Conservation (phyloP, 2,888 invertebrate species). For the Noctua comes region DNA sequence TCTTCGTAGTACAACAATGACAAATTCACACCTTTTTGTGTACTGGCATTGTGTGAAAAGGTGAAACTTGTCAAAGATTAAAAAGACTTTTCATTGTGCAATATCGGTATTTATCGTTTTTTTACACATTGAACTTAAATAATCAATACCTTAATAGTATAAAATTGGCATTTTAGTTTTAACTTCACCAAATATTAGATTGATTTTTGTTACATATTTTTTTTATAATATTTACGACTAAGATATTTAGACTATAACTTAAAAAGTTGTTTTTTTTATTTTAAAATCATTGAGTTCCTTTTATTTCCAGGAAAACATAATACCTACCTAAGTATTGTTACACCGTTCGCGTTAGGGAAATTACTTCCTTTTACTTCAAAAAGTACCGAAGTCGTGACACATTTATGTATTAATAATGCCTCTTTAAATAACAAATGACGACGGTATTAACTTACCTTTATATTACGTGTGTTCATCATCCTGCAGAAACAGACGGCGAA, state of each 20-base stretch:
- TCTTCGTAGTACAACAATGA: constrained; percentile 37
- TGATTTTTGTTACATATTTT: not conserved
- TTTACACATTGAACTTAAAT: not conserved
- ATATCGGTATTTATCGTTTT: not conserved
- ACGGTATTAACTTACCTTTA: constrained; percentile 77
- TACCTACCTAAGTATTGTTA: not conserved
- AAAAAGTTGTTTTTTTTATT: not conserved
- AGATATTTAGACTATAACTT: not conserved
- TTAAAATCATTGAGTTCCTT: not conserved
- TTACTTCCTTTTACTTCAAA: not conserved
- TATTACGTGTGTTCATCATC: constrained; percentile 83
- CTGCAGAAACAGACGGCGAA: constrained; percentile 77
- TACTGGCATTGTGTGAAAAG: constrained; percentile 31
- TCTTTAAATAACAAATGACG: constrained; percentile 7
- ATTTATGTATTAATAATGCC: not conserved
- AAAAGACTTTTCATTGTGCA: constrained; percentile 28
- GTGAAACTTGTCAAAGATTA: constrained; percentile 50
- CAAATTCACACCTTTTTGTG: constrained; percentile 56
- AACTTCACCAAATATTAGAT: not conserved
- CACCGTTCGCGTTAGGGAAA: not conserved
- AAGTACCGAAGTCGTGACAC: not conserved
- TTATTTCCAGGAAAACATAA: not conserved
- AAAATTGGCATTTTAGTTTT: not conserved
- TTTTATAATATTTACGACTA: not conserved
- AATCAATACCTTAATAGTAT: not conserved